Conservation (phyloP, 2,113 vertebrate species). For the Sebastes fasciatus region DNA sequence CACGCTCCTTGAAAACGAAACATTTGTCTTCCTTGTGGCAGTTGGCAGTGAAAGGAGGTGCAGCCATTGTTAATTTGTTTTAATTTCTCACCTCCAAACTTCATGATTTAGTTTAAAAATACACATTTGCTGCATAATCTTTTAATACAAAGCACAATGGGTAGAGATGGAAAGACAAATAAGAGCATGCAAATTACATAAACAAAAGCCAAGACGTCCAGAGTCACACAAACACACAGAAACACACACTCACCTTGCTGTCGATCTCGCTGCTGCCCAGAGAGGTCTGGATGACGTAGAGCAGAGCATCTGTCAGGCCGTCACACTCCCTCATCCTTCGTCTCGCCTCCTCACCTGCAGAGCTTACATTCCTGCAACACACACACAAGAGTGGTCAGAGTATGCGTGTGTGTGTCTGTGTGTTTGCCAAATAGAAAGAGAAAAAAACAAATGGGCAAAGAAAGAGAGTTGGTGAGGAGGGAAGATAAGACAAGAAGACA, state of each 20-base stretch:
- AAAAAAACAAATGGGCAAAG: conserved; percentile 27
- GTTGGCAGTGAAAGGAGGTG: conserved; percentile 9
- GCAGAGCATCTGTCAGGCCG: conserved; percentile 96
- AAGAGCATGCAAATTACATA: background rate
- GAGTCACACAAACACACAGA: conserved; percentile 49
- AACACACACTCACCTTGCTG: conserved; percentile 92
- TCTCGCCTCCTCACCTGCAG: conserved; percentile 97
- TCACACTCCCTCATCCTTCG: conserved; percentile 98
- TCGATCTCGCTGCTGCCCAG: conserved; percentile 98
- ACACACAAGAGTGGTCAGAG: conserved; percentile 18
- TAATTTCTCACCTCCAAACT: background rate
- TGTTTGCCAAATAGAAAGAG: conserved; percentile 34
- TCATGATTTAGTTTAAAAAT: conserved; percentile 11
- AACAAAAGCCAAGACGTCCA: conserved; percentile 15
- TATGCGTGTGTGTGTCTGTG: background rate
- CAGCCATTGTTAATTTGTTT: background rate
- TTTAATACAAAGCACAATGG: background rate
- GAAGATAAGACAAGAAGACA: conserved; percentile 49
- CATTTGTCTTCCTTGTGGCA: conserved; percentile 2
- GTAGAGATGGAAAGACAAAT: background rate
- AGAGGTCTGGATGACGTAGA: conserved; percentile 97
- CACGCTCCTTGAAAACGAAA: conserved; percentile 5
- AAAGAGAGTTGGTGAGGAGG: conserved; percentile 26
- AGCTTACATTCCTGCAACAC: conserved; percentile 96
- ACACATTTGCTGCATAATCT: background rate